Evolutionary conservation across 2,888 invertebrate species (phyloP).

Genomic region (Erynnis tages): DNA sequence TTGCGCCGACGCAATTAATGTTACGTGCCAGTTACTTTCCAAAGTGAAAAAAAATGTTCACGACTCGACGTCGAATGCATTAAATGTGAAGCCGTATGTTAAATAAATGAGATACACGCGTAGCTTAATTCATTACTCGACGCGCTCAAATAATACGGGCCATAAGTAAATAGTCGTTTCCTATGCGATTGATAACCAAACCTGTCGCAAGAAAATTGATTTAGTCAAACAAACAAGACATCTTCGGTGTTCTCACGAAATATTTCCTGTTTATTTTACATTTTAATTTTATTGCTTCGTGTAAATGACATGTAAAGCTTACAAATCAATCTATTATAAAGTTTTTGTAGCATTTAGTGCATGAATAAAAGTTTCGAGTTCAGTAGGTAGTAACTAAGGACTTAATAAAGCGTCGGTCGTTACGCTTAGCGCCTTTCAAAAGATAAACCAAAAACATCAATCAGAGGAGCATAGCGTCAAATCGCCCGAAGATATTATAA

Average conservation of each 20-base stretch:
- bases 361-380: neutral
- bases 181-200: conserved; percentile 25
- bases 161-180: conserved; percentile 25
- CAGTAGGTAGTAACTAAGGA: conserved; percentile 21
- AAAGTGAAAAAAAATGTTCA: conserved; percentile 61
- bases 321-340: neutral
- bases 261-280: conserved; percentile 24
- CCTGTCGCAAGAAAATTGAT: conserved; percentile 31
- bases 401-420: conserved; percentile 36
- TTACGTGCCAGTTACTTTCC: conserved; percentile 61
- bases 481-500: conserved; percentile 71
- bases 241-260: conserved; percentile 23
- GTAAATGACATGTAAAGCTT: conserved; percentile 14
- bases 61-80: conserved; percentile 64
- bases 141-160: conserved; percentile 11
- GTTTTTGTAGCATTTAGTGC: too few relatives aligned
- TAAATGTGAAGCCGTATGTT: conserved; percentile 61
- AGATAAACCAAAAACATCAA: conserved; percentile 51
- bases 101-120: conserved; percentile 60
- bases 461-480: conserved; percentile 66
- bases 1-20: conserved; percentile 64
- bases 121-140: conserved; percentile 48
- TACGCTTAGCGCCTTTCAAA: conserved; percentile 52
- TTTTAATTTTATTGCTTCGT: conserved; percentile 17
- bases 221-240: conserved; percentile 18